These are phyloP conservation scores for Aythya fuligula DNA, from an alignment of 2,797 vertebrate genomes.

Conservation along the genomic window DNA sequence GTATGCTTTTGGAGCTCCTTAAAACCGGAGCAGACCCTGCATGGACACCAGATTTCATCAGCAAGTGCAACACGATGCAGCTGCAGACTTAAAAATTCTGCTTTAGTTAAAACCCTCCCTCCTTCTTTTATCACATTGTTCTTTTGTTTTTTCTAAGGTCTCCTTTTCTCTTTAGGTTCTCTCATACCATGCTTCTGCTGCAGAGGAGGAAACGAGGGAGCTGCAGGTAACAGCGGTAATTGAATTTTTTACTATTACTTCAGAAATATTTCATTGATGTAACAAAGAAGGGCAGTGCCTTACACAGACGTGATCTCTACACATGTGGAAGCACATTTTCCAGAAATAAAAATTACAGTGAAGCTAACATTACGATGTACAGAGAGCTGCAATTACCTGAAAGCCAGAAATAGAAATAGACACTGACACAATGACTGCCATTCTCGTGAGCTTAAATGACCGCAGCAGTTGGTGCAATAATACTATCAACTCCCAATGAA, in stretches of 20 bases:
- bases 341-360: background rate
- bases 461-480: background rate
- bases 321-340: background rate
- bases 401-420: background rate
- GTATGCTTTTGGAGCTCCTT: background rate
- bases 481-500: background rate
- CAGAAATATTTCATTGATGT: background rate
- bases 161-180: slow-evolving; percentile 83
- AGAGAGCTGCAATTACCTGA: background rate
- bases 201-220: slow-evolving; percentile 91
- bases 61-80: background rate
- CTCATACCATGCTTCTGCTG: slow-evolving; percentile 93
- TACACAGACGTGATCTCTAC: background rate
- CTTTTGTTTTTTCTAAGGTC: background rate
- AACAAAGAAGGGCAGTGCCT: background rate
- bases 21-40: background rate
- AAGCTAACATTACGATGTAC: background rate
- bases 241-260: slow-evolving; percentile 60
- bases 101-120: background rate
- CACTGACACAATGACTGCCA: background rate
- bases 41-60: background rate
- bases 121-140: background rate
- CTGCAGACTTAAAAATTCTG: background rate
- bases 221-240: slow-evolving; percentile 96
- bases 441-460: background rate